Evolutionary conservation across 2,113 vertebrate genomes (phyloP), one percentile per base, ranked within the genome.

Genomic region (Eptatretus burgeri): DNA sequence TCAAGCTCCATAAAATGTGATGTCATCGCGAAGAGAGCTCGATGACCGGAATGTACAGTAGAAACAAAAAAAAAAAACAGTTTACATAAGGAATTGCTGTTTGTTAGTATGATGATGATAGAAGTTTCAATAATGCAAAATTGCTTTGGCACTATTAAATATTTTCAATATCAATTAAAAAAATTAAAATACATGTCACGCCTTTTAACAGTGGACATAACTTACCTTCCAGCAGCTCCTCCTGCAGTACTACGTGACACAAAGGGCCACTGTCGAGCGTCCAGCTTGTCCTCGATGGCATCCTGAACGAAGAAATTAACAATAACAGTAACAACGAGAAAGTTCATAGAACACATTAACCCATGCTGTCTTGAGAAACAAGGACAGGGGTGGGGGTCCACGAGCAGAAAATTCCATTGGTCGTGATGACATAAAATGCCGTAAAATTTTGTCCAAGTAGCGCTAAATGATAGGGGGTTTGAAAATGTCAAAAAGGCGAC

Each of bases 201-300:
- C 14, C 52, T 56, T 14, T 14, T 7, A 17, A 17, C 52, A 17
- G 18, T 56, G 52, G 52, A 14, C 52, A 56, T 17, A 56, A 14
- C 52, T 56, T 14, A 56, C 52, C 14, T 14, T 17, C 7, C 52
- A 14, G 52, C 14, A 56, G 52, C 52, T 17, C 14, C 52, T 17
- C 52, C 14, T 16, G 52, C 18, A 56, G 52, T 14, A 16, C 52
- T 14, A 14, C 14, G 14, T 7, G 52, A 56, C 14, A 56, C 18
- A 17, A 16, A 56, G 52, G 52, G 52, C 52, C 52, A 56, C 52
- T 16, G 52, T 17, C 18, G 14, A 14, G 18, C 52, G 52, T 56
- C 52, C 52, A 56, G 52, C 52, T 56, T 56, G 52, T 56, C 52
- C 14, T 56, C 52, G 52, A 56, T 56, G 52, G 52, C 52, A 17